Conservation (phyloP, 2,113 vertebrate genomes). For the Acrocephalus kingi region DNA sequence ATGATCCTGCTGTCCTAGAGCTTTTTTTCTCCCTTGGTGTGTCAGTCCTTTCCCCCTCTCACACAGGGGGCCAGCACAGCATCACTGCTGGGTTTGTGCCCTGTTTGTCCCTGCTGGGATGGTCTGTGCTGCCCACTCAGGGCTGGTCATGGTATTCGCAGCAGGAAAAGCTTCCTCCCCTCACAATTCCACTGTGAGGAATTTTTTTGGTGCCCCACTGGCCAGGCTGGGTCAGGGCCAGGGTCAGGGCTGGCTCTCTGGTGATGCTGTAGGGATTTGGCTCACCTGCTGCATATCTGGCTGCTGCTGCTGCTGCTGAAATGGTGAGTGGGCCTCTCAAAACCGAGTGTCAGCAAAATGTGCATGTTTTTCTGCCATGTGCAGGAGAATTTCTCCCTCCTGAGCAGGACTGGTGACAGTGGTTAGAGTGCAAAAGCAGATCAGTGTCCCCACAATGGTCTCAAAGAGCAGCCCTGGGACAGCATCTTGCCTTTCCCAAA, state of each 20-base stretch:
- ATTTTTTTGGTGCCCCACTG: not conserved
- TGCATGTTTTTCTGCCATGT: fast-evolving
- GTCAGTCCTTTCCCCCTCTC: not conserved
- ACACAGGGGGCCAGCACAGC: not conserved
- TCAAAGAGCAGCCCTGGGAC: not conserved
- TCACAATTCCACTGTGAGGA: not conserved
- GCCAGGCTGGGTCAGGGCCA: not conserved
- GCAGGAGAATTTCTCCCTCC: not conserved
- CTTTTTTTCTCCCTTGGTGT: not conserved
- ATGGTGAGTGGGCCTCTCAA: not conserved
- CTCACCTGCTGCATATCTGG: not conserved
- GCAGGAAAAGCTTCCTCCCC: not conserved
- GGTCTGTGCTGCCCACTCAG: not conserved
- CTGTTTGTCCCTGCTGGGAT: not conserved
- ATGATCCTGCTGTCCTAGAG: not conserved
- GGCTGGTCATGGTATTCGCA: not conserved
- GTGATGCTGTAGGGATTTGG: not conserved
- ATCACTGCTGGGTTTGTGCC: not conserved
- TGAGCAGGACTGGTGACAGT: not conserved
- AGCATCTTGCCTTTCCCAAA: not conserved
- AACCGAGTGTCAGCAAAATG: not conserved
- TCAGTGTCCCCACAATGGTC: not conserved
- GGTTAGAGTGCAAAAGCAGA: not conserved
- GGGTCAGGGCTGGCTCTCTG: not conserved
- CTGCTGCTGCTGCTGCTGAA: conserved; percentile 4